These are phyloP conservation scores for Hyperoplus immaculatus DNA, from an alignment of 2,797 vertebrate genomes.

Conservation along the genomic window DNA sequence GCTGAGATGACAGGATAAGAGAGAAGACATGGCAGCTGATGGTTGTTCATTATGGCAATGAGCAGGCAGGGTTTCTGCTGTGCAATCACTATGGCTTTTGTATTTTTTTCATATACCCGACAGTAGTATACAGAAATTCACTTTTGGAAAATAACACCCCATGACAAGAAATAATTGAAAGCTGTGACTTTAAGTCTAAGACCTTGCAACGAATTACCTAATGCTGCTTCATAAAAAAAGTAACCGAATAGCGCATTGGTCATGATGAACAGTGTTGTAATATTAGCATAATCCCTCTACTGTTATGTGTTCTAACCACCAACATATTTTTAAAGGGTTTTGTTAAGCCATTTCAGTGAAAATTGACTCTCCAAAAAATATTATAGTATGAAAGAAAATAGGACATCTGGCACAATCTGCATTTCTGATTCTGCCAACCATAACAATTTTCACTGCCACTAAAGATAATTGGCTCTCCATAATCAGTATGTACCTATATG, in stretches of 20 bases:
- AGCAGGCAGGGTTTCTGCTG: neutral
- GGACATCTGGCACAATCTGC: neutral
- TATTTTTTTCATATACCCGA: neutral
- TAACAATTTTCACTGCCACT: neutral
- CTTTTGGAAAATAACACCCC: neutral
- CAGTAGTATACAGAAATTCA: neutral
- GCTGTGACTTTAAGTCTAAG: neutral
- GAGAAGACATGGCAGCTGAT: neutral
- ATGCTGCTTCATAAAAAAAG: slow-evolving; percentile 24
- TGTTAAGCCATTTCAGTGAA: neutral
- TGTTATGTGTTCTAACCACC: neutral
- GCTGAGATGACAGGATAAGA: slow-evolving; percentile 25
- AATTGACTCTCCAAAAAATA: neutral
- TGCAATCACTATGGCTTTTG: neutral
- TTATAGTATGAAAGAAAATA: neutral
- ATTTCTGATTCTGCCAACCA: neutral
- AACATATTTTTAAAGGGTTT: neutral
- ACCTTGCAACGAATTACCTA: slow-evolving; percentile 20
- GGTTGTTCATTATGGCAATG: neutral
- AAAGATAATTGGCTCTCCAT: neutral
- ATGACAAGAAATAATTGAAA: neutral
- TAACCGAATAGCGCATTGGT: slow-evolving; percentile 10
- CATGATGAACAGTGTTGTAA: slow-evolving; percentile 21
- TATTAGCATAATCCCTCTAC: neutral
- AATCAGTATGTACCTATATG: neutral